Evolutionary conservation across 2,888 invertebrate species (phyloP).

Genomic region (Tenthredo distinguenda): DNA sequence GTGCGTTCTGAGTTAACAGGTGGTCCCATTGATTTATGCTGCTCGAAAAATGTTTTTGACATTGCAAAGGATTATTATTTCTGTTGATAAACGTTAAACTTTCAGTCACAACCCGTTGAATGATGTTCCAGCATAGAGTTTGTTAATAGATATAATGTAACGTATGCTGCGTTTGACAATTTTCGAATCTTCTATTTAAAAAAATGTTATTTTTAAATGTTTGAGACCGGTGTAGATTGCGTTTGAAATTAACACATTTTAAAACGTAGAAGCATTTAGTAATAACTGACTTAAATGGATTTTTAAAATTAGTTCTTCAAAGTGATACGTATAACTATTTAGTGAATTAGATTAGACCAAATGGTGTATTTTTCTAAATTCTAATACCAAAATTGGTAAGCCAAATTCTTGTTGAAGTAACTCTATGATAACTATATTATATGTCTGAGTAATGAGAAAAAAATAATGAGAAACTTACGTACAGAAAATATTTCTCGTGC

Average conservation of each 20-base stretch:
- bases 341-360: conserved; percentile 69
- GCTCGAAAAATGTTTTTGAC: conserved; percentile 59
- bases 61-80: conserved; percentile 60
- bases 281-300: conserved; percentile 29
- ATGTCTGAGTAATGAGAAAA: conserved; percentile 53
- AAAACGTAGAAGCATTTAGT: conserved; percentile 34
- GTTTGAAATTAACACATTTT: conserved; percentile 47
- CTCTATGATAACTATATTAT: conserved; percentile 57
- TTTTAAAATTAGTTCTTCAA: conserved; percentile 66
- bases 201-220: conserved; percentile 55
- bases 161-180: conserved; percentile 57
- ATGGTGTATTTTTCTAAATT: conserved; percentile 70
- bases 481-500: conserved; percentile 37
- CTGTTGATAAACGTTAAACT: conserved; percentile 64
- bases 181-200: conserved; percentile 54
- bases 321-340: conserved; percentile 70
- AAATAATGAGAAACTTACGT: conserved; percentile 26
- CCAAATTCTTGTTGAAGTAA: conserved; percentile 55
- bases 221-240: conserved; percentile 53
- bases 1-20: conserved; percentile 75
- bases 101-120: conserved; percentile 49
- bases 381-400: conserved; percentile 61
- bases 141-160: not conserved
- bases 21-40: conserved; percentile 57
- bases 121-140: conserved; percentile 8